Evolutionary conservation across 2,888 invertebrate genomes (phyloP), one percentile per base, ranked within the genome.

Genomic region (Germaria angustata): DNA sequence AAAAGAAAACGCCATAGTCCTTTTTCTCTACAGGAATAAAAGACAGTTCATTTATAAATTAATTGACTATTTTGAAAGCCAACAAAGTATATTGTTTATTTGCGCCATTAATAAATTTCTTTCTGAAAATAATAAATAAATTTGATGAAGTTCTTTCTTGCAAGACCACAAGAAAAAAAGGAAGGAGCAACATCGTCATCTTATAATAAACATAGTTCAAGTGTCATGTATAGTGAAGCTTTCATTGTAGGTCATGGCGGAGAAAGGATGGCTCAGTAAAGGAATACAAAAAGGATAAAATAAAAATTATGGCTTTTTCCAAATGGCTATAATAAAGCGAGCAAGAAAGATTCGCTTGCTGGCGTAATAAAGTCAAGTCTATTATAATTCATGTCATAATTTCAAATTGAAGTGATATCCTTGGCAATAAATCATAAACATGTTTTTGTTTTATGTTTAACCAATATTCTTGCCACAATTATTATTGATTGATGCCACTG

Each of bases 401-500:
- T 55, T 55, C 4, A 55, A 55, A 55, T 17, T 34, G 34, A 55
- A 55, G 34, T 9, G 32, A 55, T 55, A 34, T 55, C 34, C 34
- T 55, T 17, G 34, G 34, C 1, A 17, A 55, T 34, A 55, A 55
- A 55, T 55, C 53, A 55, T 55, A 15, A 55, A 15, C 17, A 55
- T 55, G 6, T 24, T 51, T 24, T 24, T n/a, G n/a, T 51, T 24
- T 51, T 44, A 44, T 15, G n/a, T 17, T 46, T n/a, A 39, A 44
- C 44, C 44, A 15, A 39, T 39, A n/a, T n/a, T n/a, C n/a, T n/a
- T n/a, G n/a, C n/a, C n/a, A n/a, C n/a, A n/a, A n/a, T n/a, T n/a
- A n/a, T n/a, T n/a, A n/a, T n/a, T n/a, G n/a, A n/a, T n/a, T n/a
- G n/a, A n/a, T n/a, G n/a, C n/a, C n/a, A n/a, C n/a, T n/a, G n/a